Percentiles rank a stretch among this genome's conserved stretches.
These are phyloP conservation scores for Brevimyrus niger DNA, from an alignment of 2,113 vertebrate genomes.

Conservation along the genomic window DNA sequence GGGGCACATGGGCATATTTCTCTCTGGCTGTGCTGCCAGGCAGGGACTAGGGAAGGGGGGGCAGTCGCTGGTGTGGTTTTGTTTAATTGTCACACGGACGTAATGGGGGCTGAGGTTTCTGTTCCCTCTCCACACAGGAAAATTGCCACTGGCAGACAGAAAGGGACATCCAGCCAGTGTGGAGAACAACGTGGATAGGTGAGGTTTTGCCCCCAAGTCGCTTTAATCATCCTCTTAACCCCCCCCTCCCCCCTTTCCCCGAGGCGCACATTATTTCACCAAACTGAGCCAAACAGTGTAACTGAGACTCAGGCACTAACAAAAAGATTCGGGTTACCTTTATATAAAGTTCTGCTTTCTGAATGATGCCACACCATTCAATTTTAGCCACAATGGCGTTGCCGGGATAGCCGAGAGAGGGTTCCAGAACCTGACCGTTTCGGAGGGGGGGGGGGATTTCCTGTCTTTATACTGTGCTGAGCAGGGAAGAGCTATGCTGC, in stretches of 20 bases:
- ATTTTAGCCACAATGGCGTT: background rate
- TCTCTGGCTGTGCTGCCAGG: background rate
- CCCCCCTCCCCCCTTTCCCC: background rate
- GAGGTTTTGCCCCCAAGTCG: background rate
- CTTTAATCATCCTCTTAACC: background rate
- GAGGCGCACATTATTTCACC: background rate
- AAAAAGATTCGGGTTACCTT: background rate
- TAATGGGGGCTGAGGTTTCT: background rate
- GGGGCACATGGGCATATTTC: background rate
- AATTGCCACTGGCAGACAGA: conserved; percentile 20
- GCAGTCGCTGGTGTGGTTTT: background rate
- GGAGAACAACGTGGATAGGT: conserved; percentile 46
- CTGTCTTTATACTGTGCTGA: background rate
- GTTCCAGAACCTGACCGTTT: background rate
- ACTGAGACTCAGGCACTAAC: background rate
- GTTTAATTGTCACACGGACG: background rate
- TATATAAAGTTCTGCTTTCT: background rate
- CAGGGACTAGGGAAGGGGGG: background rate
- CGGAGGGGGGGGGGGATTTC: background rate
- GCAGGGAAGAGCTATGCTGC: background rate
- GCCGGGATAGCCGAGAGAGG: background rate
- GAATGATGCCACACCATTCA: background rate
- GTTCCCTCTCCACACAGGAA: conserved; percentile 29
- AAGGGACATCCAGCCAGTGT: conserved; percentile 29
- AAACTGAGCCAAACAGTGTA: background rate